These are phyloP conservation scores for Cacatua alba DNA, from an alignment of 2,113 vertebrate genomes.

Conservation along the genomic window DNA sequence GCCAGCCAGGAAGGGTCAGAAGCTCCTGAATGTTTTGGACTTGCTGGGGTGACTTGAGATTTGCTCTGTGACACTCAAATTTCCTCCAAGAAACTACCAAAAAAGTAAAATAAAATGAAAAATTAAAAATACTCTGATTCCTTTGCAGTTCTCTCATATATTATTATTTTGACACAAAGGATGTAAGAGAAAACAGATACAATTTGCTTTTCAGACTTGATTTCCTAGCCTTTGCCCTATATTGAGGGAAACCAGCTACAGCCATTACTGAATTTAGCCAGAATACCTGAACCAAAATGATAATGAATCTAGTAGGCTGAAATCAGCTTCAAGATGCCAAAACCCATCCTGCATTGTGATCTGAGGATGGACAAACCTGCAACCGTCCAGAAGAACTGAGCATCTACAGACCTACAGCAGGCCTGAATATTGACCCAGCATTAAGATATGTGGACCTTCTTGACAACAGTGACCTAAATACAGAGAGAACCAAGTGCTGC, in stretches of 20 bases:
- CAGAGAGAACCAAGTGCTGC: not conserved
- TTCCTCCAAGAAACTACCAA: not conserved
- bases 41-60: not conserved
- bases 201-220: not conserved
- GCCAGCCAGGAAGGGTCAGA: not conserved
- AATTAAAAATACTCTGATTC: not conserved
- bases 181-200: not conserved
- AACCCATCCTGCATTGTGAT: not conserved
- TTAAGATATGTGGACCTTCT: not conserved
- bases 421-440: not conserved
- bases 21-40: not conserved
- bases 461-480: not conserved
- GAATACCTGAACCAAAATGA: not conserved
- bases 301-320: not conserved
- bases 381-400: not conserved
- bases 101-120: not conserved
- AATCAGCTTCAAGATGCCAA: not conserved
- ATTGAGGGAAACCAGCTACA: rapidly evolving
- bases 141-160: not conserved
- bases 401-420: rapidly evolving
- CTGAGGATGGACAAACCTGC: not conserved
- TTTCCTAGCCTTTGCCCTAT: not conserved
- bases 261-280: not conserved
- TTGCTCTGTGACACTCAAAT: not conserved
- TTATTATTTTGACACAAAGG: not conserved